These are phyloP conservation scores for Frieseomelitta varia DNA, from an alignment of 1,140 invertebrate genomes.

Conservation along the genomic window DNA sequence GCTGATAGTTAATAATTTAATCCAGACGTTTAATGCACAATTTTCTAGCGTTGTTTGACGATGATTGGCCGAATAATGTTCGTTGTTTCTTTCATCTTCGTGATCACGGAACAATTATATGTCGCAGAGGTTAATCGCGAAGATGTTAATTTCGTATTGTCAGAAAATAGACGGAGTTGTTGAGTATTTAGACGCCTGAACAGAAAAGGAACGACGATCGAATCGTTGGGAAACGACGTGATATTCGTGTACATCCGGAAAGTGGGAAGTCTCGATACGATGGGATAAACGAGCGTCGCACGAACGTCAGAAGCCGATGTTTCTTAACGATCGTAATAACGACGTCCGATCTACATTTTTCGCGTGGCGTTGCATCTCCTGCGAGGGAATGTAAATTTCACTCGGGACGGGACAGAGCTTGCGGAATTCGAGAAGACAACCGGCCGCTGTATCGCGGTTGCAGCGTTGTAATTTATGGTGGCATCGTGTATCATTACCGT, in stretches of 20 bases:
- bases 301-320: background rate
- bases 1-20: background rate
- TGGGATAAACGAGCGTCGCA: background rate
- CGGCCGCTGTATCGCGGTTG: background rate
- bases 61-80: background rate
- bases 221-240: background rate
- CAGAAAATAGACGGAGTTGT: background rate
- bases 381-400: slow-evolving; percentile 25
- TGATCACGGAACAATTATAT: background rate
- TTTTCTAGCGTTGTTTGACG: background rate
- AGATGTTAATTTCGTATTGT: background rate
- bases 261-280: background rate
- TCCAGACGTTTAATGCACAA: background rate
- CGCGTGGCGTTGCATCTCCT: background rate
- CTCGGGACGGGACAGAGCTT: background rate
- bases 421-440: slow-evolving; percentile 26
- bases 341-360: slow-evolving; percentile 28
- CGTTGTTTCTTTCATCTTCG: background rate
- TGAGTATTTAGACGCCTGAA: background rate
- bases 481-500: slow-evolving; percentile 29
- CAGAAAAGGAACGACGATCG: background rate
- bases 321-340: slow-evolving; percentile 36
- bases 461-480: slow-evolving; percentile 22
- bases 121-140: background rate
- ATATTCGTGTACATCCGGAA: background rate